Evolutionary conservation across 2,797 vertebrate genomes (phyloP).

Genomic region (Balearica regulorum): DNA sequence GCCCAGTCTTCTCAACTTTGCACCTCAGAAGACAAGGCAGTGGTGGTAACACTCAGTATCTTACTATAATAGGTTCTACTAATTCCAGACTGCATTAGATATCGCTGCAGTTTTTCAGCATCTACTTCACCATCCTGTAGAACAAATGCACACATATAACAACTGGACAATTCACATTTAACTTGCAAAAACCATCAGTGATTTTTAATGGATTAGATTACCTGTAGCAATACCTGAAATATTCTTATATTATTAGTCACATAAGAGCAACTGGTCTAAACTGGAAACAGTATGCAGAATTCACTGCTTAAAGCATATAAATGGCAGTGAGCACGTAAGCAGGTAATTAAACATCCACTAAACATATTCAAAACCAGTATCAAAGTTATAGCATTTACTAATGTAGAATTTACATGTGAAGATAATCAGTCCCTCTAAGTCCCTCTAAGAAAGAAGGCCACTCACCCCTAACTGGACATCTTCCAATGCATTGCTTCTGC

Average conservation of each 20-base stretch:
- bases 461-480: background rate
- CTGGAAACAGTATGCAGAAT: background rate
- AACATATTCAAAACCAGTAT: background rate
- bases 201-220: background rate
- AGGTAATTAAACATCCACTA: background rate
- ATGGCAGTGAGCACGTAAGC: background rate
- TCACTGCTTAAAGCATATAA: background rate
- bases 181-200: background rate
- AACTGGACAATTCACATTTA: background rate
- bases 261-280: background rate
- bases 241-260: background rate
- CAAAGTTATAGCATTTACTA: background rate
- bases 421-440: background rate
- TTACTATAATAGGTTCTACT: slow-evolving; percentile 84
- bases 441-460: background rate
- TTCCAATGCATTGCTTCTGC: background rate
- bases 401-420: background rate
- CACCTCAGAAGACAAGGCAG: background rate
- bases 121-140: slow-evolving; percentile 85
- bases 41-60: slow-evolving; percentile 22
- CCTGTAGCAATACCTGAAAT: background rate
- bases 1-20: background rate
- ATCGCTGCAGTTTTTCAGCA: slow-evolving; percentile 87
- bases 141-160: background rate
- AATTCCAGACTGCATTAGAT: slow-evolving; percentile 86